phyloP scores from a whole-genome alignment of 2,797 vertebrate species.

The Alosa sapidissima region DNA sequence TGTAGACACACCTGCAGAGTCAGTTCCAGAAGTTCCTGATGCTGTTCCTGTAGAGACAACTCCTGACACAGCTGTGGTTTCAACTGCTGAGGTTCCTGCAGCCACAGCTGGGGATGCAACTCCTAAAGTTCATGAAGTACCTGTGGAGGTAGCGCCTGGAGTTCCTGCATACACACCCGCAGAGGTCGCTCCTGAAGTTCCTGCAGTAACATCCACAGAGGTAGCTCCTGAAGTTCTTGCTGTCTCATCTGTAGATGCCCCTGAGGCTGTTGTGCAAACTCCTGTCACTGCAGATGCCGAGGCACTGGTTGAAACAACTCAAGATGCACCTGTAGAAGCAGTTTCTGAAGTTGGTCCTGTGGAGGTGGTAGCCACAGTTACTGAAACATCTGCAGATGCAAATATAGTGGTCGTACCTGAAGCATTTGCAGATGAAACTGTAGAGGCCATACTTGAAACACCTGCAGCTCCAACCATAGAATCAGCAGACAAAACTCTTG shows the following conservation, averaged over 20 bases:
- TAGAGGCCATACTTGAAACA: constrained; percentile 18
- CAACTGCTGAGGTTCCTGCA: neutral
- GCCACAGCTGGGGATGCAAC: neutral
- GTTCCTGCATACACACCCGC: neutral
- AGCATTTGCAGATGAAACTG: constrained; percentile 9
- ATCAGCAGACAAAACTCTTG: constrained; percentile 10
- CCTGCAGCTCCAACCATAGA: neutral
- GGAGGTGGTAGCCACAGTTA: neutral
- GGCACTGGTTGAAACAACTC: neutral
- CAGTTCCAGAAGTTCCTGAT: neutral
- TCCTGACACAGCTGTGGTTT: neutral
- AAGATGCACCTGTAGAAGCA: neutral
- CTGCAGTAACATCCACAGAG: neutral
- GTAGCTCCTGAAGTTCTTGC: neutral
- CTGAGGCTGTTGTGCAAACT: neutral
- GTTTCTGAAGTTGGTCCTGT: neutral
- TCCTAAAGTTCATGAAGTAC: neutral
- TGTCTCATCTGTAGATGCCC: neutral
- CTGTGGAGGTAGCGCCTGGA: neutral
- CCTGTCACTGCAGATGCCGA: neutral
- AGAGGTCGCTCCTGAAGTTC: neutral
- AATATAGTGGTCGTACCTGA: constrained; percentile 4
- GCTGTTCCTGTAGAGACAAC: neutral
- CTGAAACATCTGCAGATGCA: neutral
- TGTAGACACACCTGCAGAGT: neutral